Base-by-base conservation (phyloP, 2,888 invertebrate genomes). In the Apoda limacodes region DNA sequence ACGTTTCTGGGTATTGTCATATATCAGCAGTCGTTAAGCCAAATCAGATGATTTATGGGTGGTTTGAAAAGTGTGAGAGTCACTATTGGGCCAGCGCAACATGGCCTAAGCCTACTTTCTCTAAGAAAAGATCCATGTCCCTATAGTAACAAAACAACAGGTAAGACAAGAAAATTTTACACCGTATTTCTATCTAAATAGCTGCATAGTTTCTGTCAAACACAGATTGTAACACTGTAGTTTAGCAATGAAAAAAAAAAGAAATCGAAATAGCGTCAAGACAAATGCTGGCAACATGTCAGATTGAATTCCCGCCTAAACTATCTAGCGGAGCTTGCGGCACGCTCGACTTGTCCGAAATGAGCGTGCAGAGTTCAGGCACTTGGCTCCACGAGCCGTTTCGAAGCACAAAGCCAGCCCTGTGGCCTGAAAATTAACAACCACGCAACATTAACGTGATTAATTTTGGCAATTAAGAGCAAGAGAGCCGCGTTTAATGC, bases 391-490 rank as follows among this genome's bases (percentile, higher is more conserved):
- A 47, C 51, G 52, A 45, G 42, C 50, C 53, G 42, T 50, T 59
- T 60, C 48, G n/a, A 47, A 59, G 49, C 52, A 71, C 69, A 75
- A 68, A 67, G 66, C 57, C 48, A 42, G 47, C 47, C 53, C 53
- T 74, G 64, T 74, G 55, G 52, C 61, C 68, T 66, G 62, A 64
- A 70, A 72, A 70, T 63, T 55, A 69, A 71, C 65, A 59, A 53
- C 50, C 69, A 70, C 65, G 76, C 62, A 47, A 65, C 74, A 76
- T 76, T 70, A 61, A 61, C 45, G 60, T 75, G 76, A 78, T 76
- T 74, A 70, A 78, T 76, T 66, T 61, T 52, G 48, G 55, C 60
- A 70, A 75, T 78, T 76, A 75, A 56, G 51, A 51, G 43, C 50
- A 52, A 53, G 54, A 60, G 59, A 53, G 53, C 57, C 56, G 57